A percentile compares a stretch with the other conserved stretches of the same genome.
Evolutionary conservation across 2,888 invertebrate genomes (phyloP).

Genomic region (Pteria penguin): DNA sequence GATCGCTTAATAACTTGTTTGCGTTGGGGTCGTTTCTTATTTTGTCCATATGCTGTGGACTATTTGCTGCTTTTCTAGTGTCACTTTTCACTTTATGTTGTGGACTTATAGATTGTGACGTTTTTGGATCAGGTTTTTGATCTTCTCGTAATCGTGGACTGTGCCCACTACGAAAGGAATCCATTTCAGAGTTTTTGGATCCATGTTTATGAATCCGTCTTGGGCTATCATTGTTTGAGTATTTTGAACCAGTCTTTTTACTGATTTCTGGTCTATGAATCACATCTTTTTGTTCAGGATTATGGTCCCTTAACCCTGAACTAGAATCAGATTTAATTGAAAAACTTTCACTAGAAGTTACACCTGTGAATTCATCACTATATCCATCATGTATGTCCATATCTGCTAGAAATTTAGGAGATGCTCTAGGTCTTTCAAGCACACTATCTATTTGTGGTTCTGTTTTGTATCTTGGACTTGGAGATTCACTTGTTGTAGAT

Average conservation of each 20-base stretch:
- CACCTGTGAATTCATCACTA: not conserved
- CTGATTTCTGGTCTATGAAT: not conserved
- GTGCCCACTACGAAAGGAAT: not conserved
- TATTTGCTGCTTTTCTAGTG: not conserved
- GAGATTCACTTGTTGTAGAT: not conserved
- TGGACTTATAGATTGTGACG: not conserved
- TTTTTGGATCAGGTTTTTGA: not conserved
- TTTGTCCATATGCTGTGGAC: conserved; percentile 11
- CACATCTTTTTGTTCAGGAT: too few species aligned
- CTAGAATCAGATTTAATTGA: not conserved
- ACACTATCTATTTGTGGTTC: too few species aligned
- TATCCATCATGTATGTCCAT: not conserved
- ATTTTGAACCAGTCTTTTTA: not conserved
- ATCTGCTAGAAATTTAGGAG: not conserved
- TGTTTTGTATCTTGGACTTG: not conserved
- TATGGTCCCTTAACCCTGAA: not conserved
- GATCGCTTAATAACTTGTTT: conserved; percentile 51
- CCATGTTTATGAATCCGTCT: conserved; percentile 7
- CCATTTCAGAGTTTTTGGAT: not conserved
- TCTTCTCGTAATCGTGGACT: not conserved
- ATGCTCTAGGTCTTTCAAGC: not conserved
- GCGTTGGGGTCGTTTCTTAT: conserved; percentile 44
- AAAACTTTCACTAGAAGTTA: not conserved
- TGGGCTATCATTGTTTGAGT: not conserved
- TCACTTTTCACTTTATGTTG: not conserved